Evolutionary conservation across 2,113 vertebrate species (phyloP).

Genomic region (Vimba vimba): DNA sequence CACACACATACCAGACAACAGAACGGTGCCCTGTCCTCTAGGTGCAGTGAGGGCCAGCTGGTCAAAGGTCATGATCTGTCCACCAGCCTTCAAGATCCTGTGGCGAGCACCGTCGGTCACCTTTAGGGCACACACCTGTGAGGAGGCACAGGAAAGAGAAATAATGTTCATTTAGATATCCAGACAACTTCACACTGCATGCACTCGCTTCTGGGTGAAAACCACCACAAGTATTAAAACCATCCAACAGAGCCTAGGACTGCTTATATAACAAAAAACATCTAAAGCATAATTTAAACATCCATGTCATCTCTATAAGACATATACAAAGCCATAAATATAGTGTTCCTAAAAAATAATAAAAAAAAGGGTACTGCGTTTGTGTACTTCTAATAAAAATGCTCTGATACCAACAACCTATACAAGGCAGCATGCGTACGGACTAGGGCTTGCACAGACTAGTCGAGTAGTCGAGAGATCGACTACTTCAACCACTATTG

Average conservation of each 20-base stretch:
- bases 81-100: conserved; percentile 87
- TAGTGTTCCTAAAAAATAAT: too few species aligned
- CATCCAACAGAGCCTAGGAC: neutral
- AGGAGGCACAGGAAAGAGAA: neutral
- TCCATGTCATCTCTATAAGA: too few species aligned
- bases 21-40: conserved; percentile 86
- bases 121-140: conserved; percentile 84
- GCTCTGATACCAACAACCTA: too few species aligned
- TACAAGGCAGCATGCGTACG: too few species aligned
- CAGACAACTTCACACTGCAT: neutral
- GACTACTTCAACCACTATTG: too few species aligned
- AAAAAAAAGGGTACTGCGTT: too few species aligned
- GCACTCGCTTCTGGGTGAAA: neutral
- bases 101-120: conserved; percentile 82
- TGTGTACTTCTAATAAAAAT: too few species aligned
- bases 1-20: conserved; percentile 82
- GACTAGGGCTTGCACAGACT: too few species aligned
- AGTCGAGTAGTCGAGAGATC: too few species aligned
- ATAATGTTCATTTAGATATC: neutral
- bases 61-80: conserved; percentile 90
- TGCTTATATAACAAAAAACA: neutral
- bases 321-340: too few species aligned
- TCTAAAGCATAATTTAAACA: too few species aligned
- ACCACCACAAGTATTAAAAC: neutral
- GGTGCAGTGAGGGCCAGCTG: conserved; percentile 89